phyloP scores from a whole-genome alignment of 2,888 invertebrate genomes.

The Amorpha juglandis region DNA sequence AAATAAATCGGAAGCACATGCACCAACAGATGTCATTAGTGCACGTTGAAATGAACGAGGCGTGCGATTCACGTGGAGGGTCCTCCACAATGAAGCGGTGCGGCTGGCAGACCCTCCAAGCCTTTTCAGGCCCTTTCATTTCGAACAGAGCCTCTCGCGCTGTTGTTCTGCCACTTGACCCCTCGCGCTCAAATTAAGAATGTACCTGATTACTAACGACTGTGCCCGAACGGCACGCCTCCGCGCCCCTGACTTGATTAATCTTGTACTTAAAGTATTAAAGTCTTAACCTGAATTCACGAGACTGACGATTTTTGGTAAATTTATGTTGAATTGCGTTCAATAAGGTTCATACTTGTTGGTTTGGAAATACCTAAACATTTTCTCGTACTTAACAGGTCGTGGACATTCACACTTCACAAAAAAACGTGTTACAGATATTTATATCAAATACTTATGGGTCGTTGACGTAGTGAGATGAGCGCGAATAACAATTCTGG shows the following conservation, averaged over 20 bases:
- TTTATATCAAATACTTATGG: too few species aligned
- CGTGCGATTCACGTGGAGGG: constrained; percentile 42
- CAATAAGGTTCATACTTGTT: not conserved
- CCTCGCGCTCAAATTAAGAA: constrained; percentile 48
- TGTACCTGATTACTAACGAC: constrained; percentile 23
- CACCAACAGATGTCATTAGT: constrained; percentile 19
- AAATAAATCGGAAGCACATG: not conserved
- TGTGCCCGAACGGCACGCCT: not conserved
- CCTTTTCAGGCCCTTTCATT: constrained; percentile 45
- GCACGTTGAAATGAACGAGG: constrained; percentile 36
- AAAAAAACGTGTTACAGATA: too few species aligned
- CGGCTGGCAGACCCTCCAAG: constrained; percentile 25
- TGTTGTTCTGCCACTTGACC: constrained; percentile 44
- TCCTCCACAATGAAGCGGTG: constrained; percentile 33
- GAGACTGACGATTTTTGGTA: not conserved
- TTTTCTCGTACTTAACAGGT: too few species aligned
- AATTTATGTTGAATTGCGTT: not conserved
- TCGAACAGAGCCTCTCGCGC: constrained; percentile 33
- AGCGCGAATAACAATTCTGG: too few species aligned
- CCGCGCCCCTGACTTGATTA: not conserved
- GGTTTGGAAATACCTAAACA: not conserved
- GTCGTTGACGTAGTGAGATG: too few species aligned
- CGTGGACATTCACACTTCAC: too few species aligned
- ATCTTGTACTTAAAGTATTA: constrained; percentile 7
- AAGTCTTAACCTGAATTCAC: not conserved